phyloP scores from a whole-genome alignment of 2,888 invertebrate species.

The Formica aserva region DNA sequence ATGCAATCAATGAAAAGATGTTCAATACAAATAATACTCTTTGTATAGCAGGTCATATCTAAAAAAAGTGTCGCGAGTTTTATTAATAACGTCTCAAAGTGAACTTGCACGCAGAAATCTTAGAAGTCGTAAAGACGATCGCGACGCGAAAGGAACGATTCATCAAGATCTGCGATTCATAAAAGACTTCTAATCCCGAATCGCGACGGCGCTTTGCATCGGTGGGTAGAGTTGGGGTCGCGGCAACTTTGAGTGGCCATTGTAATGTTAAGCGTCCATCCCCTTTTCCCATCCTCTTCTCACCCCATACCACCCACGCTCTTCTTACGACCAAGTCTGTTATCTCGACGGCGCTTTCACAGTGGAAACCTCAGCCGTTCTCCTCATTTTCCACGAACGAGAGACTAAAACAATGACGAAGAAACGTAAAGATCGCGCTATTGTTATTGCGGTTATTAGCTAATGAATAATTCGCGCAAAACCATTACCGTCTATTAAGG shows the following conservation, averaged over 20 bases:
- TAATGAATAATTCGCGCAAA: slow-evolving; percentile 41
- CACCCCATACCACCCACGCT: slow-evolving; percentile 6
- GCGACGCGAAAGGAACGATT: slow-evolving; percentile 72
- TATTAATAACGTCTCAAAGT: slow-evolving; percentile 34
- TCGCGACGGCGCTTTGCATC: slow-evolving; percentile 74
- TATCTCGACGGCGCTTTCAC: slow-evolving; percentile 63
- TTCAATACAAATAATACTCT: neutral
- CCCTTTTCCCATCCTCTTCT: slow-evolving; percentile 45
- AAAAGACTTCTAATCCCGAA: slow-evolving; percentile 81
- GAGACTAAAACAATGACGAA: slow-evolving; percentile 53
- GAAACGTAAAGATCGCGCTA: slow-evolving; percentile 52
- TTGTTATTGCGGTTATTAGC: slow-evolving; percentile 51
- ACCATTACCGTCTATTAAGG: slow-evolving; percentile 48
- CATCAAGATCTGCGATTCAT: slow-evolving; percentile 82
- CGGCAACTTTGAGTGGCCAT: slow-evolving; percentile 74
- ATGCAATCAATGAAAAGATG: neutral
- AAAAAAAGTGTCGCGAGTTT: neutral
- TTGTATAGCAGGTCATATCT: neutral
- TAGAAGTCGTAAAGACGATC: slow-evolving; percentile 34
- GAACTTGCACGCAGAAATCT: slow-evolving; percentile 36
- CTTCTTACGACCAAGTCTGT: slow-evolving; percentile 63
- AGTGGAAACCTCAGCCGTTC: slow-evolving; percentile 57
- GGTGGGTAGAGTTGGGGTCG: slow-evolving; percentile 37
- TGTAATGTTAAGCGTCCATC: slow-evolving; percentile 79
- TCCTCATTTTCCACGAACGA: slow-evolving; percentile 56